phyloP scores from a whole-genome alignment of 2,888 invertebrate species.

The Chrysotoxum bicinctum region DNA sequence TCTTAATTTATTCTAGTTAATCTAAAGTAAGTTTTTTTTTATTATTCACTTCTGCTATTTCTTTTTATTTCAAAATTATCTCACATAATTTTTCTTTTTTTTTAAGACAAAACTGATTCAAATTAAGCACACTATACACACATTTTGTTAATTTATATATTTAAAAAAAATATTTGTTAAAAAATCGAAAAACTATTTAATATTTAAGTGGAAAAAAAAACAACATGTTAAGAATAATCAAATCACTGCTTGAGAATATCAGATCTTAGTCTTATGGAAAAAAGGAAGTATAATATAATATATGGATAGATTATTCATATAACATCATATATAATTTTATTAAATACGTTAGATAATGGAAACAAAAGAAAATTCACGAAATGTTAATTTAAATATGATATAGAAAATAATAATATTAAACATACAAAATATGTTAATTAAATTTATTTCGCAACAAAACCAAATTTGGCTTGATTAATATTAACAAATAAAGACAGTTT shows the following conservation, averaged over 20 bases:
- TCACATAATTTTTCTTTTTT: conserved; percentile 16
- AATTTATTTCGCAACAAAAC: conserved; percentile 60
- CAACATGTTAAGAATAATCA: conserved; percentile 18
- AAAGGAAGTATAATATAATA: conserved; percentile 16
- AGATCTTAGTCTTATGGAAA: conserved; percentile 53
- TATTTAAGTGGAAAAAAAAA: conserved; percentile 41
- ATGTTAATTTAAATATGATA: conserved; percentile 39
- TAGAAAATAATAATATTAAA: conserved; percentile 35
- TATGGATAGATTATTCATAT: conserved; percentile 19
- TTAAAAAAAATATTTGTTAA: conserved; percentile 33
- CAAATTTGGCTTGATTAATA: conserved; percentile 68
- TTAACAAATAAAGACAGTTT: conserved; percentile 70
- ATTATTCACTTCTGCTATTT: not conserved
- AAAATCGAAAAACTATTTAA: conserved; percentile 33
- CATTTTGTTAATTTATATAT: conserved; percentile 11
- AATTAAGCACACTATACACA: conserved; percentile 13
- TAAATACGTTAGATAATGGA: conserved; percentile 37
- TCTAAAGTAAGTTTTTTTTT: conserved; percentile 12
- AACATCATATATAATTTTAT: conserved; percentile 40
- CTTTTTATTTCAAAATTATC: conserved; percentile 37
- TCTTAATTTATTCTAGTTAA: conserved; percentile 61
- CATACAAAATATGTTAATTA: conserved; percentile 39
- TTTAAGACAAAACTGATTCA: conserved; percentile 4
- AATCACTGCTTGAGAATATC: conserved; percentile 55
- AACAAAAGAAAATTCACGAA: conserved; percentile 37